phyloP scores from a whole-genome alignment of 2,888 invertebrate species.

The Andrena trimmerana region DNA sequence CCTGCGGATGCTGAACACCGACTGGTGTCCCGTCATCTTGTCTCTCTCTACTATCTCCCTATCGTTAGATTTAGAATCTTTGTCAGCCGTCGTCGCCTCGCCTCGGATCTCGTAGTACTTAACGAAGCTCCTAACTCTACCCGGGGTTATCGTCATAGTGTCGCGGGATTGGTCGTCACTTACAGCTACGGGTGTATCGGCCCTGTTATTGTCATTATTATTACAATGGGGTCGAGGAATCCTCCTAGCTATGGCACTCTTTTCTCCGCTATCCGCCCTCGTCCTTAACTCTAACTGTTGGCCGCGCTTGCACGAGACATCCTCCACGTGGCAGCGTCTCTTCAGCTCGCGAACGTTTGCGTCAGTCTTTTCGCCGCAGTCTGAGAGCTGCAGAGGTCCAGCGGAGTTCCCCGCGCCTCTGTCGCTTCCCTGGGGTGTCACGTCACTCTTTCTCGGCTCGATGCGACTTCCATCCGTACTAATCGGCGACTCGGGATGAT shows the following conservation, averaged over 20 bases:
- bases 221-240: slow-evolving; percentile 74
- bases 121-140: slow-evolving; percentile 83
- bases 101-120: slow-evolving; percentile 80
- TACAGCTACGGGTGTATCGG: slow-evolving; percentile 81
- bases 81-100: slow-evolving; percentile 70
- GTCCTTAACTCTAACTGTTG: slow-evolving; percentile 39
- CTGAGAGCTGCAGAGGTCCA: slow-evolving; percentile 32
- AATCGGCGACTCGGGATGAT: background rate
- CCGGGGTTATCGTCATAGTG: slow-evolving; percentile 79
- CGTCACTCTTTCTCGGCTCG: background rate
- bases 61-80: slow-evolving; percentile 76
- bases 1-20: slow-evolving; percentile 49
- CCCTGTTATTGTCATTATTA: slow-evolving; percentile 83
- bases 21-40: slow-evolving; percentile 33
- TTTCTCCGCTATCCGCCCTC: slow-evolving; percentile 69
- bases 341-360: slow-evolving; percentile 25
- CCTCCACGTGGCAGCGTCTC: slow-evolving; percentile 23
- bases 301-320: slow-evolving; percentile 12
- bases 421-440: background rate
- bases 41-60: slow-evolving; percentile 65
- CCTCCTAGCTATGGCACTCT: slow-evolving; percentile 82
- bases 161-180: slow-evolving; percentile 81
- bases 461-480: background rate
- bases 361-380: slow-evolving; percentile 56
- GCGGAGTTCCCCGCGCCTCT: slow-evolving; percentile 2